Percentiles rank a stretch among this genome's conserved stretches.
phyloP scores from a whole-genome alignment of 2,113 vertebrate genomes.

The Platichthys flesus region DNA sequence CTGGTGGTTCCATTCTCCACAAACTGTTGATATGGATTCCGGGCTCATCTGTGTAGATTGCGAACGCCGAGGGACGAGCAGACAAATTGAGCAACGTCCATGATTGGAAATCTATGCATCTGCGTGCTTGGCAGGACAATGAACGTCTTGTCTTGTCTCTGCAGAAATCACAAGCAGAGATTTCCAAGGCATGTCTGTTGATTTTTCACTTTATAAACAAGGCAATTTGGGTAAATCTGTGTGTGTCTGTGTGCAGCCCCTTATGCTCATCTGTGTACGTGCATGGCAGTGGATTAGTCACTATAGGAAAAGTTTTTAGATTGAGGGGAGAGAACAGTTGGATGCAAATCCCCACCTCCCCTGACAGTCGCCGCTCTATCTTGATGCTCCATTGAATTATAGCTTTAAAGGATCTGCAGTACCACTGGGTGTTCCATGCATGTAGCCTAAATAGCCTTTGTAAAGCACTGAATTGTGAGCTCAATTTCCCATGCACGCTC shows the following conservation, averaged over 20 bases:
- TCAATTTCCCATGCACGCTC: slow-evolving; percentile 71
- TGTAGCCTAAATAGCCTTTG: slow-evolving; percentile 68
- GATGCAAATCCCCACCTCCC: slow-evolving; percentile 35
- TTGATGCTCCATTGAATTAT: slow-evolving; percentile 58
- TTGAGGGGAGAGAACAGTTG: slow-evolving; percentile 26
- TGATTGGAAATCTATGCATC: slow-evolving; percentile 74
- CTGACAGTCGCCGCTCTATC: slow-evolving; percentile 18
- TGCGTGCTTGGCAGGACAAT: slow-evolving; percentile 64
- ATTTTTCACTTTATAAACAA: slow-evolving; percentile 33
- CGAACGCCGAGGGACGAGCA: slow-evolving; percentile 49
- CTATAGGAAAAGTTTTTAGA: slow-evolving; percentile 36
- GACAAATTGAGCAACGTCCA: slow-evolving; percentile 58
- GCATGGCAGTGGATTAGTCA: slow-evolving; percentile 10
- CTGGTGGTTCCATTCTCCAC: slow-evolving; percentile 11
- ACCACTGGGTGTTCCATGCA: slow-evolving; percentile 66
- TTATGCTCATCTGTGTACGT: slow-evolving; percentile 23
- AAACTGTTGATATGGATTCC: slow-evolving; percentile 58
- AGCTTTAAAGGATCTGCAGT: slow-evolving; percentile 54
- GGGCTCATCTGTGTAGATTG: slow-evolving; percentile 44
- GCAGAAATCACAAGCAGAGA: slow-evolving; percentile 36
- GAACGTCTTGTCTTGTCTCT: slow-evolving; percentile 31
- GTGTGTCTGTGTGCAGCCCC: slow-evolving; percentile 12
- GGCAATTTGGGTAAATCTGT: slow-evolving; percentile 32
- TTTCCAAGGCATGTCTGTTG: slow-evolving; percentile 36
- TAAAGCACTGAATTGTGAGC: slow-evolving; percentile 69